Evolutionary conservation across 2,888 invertebrate genomes (phyloP), one percentile per base, ranked within the genome.

Genomic region (Zaprionus bogoriensis): DNA sequence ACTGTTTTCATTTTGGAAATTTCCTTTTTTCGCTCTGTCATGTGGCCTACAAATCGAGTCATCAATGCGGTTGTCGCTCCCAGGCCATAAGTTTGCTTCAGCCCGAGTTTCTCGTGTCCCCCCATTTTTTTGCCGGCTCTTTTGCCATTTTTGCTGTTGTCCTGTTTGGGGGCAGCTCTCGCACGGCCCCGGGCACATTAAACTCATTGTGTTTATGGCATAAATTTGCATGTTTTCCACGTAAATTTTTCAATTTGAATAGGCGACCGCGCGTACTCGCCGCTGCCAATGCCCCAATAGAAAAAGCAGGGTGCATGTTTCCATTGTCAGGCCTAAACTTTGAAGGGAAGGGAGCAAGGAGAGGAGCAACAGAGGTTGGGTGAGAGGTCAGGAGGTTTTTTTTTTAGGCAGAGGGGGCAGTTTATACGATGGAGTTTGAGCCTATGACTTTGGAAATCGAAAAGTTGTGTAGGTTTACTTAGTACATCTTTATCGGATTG

Each of bases 181-280:
- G 32, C 64, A 45, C 45, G 69, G 54, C 73, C 58, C 45, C 54
- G 57, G 59, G 64, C 84, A 69, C 83, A 80, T 86, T 84, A 85
- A 85, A 85, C 77, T 84, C 83, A 87, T 84, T 85, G 87, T 87
- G 80, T 87, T 86, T 87, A 84, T 87, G 84, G 87, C 86, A 87
- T 87, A 84, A 85, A 84, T 84, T 84, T 84, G 77, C 84, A 84
- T 87, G 82, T 85, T 83, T 83, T 83, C 20, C 79, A 83, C 83
- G 83, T 83, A 83, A 87, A 87, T 83, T 86, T 82, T 83, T 82
- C 85, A 87, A 83, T 83, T 83, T 85, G 70, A 87, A 83, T 83
- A 73, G 82, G 60, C 80, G 46, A 58, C 48, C 41, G 61, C 71
- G 71, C 50, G 41, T 55, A 54, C 47, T 59, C 30, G 58, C 48